phyloP scores from a whole-genome alignment of 2,113 vertebrate species.

The Papio anubis region DNA sequence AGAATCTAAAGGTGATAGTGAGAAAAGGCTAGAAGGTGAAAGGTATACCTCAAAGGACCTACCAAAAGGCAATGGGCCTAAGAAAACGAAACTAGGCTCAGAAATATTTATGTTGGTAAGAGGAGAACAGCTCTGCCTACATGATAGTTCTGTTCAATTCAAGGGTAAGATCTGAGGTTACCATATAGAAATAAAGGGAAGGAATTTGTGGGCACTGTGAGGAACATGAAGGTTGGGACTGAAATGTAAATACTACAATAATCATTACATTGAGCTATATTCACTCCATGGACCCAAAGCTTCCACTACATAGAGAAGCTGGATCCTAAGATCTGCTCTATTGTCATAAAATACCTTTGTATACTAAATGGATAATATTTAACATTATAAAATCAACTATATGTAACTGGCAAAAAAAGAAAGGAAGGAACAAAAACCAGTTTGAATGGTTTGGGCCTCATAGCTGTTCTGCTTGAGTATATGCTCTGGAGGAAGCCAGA shows the following conservation, averaged over 20 bases:
- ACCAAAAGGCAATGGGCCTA: not conserved
- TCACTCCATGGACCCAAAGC: not conserved
- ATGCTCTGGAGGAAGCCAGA: not conserved
- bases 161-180: not conserved
- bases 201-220: not conserved
- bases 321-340: not conserved
- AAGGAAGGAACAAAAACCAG: not conserved
- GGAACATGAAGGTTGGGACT: not conserved
- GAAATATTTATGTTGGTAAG: not conserved
- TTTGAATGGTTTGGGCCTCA: not conserved
- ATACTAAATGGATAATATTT: not conserved
- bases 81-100: not conserved
- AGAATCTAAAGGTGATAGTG: not conserved
- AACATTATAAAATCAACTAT: conserved; percentile 24
- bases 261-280: not conserved
- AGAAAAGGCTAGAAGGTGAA: not conserved
- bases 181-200: conserved; percentile 41
- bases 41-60: not conserved
- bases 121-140: not conserved
- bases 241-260: conserved; percentile 25
- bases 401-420: not conserved
- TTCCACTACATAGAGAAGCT: not conserved
- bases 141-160: not conserved
- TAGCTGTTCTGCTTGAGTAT: not conserved
- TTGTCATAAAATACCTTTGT: conserved; percentile 21